Percentiles rank a stretch among this genome's conserved stretches.
Evolutionary conservation across 2,888 invertebrate genomes (phyloP).

Genomic region (Acheta domesticus): DNA sequence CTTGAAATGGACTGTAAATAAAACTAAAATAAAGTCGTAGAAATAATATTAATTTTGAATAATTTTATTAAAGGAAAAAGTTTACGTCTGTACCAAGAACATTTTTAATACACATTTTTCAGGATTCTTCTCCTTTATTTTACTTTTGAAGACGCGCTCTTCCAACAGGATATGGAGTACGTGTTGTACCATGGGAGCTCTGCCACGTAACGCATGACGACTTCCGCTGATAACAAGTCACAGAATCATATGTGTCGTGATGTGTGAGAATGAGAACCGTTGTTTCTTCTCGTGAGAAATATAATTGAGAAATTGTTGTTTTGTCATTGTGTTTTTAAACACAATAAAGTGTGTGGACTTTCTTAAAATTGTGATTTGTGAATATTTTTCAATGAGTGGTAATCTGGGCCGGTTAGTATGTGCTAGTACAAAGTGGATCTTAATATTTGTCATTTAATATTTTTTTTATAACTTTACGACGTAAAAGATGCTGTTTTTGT

Average conservation of each 20-base stretch:
- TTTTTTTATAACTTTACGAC: background rate
- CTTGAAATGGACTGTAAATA: too few species aligned
- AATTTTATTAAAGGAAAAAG: too few species aligned
- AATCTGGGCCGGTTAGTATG: background rate
- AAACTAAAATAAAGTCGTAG: too few species aligned
- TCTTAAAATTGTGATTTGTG: background rate
- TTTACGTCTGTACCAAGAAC: too few species aligned
- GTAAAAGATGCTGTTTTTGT: too few species aligned
- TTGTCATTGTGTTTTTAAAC: background rate
- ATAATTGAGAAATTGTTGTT: background rate
- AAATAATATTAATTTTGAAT: too few species aligned
- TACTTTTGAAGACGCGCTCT: background rate
- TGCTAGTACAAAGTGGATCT: background rate
- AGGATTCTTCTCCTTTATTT: too few species aligned
- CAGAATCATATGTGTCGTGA: slow-evolving; percentile 30
- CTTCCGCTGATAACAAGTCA: slow-evolving; percentile 33
- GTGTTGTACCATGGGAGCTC: slow-evolving; percentile 27
- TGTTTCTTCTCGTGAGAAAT: slow-evolving; percentile 12
- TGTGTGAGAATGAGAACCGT: slow-evolving; percentile 28
- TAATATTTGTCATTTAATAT: background rate
- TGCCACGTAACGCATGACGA: slow-evolving; percentile 33
- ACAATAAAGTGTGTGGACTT: background rate
- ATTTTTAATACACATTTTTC: too few species aligned
- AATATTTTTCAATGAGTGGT: slow-evolving; percentile 4
- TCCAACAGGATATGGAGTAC: background rate